phyloP scores from a whole-genome alignment of 2,113 vertebrate genomes.

The Myotis davidii region DNA sequence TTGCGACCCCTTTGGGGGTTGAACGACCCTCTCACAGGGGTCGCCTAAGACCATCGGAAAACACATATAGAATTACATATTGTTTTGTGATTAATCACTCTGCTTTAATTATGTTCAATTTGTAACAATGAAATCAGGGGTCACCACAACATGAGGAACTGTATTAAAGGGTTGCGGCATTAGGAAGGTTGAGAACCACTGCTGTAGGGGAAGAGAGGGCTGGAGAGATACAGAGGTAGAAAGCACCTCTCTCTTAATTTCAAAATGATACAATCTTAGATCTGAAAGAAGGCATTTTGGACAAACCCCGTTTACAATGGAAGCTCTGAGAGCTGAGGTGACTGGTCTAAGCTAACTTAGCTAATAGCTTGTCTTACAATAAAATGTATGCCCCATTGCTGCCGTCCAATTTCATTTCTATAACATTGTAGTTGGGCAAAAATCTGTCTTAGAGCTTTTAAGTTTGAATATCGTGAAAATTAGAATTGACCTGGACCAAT shows the following conservation, averaged over 20 bases:
- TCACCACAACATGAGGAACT: too few relatives aligned
- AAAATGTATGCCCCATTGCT: neutral
- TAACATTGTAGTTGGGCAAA: neutral
- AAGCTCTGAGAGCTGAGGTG: neutral
- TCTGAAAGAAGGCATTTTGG: neutral
- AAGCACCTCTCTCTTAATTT: neutral
- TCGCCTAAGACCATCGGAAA: too few relatives aligned
- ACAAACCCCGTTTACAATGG: neutral
- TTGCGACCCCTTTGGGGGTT: too few relatives aligned
- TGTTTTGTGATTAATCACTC: too few relatives aligned
- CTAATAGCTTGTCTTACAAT: neutral
- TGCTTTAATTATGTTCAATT: too few relatives aligned
- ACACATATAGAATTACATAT: too few relatives aligned
- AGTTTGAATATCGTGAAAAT: conserved; percentile 2
- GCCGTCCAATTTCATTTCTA: neutral
- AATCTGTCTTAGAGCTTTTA: neutral
- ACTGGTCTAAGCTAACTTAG: neutral
- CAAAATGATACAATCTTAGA: neutral
- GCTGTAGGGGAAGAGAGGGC: neutral
- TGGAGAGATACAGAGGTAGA: neutral
- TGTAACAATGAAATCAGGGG: too few relatives aligned
- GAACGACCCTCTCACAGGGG: too few relatives aligned
- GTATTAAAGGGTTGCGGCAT: too few relatives aligned
- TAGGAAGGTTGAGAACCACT: too few relatives aligned
- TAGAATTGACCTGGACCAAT: neutral